Evolutionary conservation across 2,888 invertebrate species (phyloP).

Genomic region (Microlaimidae sp.): DNA sequence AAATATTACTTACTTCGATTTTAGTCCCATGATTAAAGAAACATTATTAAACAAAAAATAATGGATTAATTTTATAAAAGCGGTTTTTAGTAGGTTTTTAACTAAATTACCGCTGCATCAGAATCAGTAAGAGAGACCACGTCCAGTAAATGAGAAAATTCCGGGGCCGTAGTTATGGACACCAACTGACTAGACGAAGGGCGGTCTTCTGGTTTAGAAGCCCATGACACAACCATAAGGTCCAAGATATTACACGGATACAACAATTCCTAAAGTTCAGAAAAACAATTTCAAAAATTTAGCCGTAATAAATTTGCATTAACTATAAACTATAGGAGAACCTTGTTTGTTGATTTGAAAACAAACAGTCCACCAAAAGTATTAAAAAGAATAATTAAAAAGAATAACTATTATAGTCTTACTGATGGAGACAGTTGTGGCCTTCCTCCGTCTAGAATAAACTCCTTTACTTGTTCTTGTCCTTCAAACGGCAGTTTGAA

Average conservation of each 20-base stretch:
- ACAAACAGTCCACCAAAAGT: no score
- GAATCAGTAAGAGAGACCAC: constrained; percentile 50
- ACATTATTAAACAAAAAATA: no score
- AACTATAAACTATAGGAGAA: no score
- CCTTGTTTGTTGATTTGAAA: no score
- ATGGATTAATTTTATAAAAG: no score
- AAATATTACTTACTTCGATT: no score
- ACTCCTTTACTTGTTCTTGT: constrained; percentile 87
- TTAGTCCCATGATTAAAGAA: no score
- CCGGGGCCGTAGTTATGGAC: constrained; percentile 73
- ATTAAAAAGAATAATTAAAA: no score
- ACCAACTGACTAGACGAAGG: constrained; percentile 87
- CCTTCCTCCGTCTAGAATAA: constrained; percentile 79
- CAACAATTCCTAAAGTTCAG: constrained; percentile 33
- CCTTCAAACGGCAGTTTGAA: constrained; percentile 86
- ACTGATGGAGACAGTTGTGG: constrained; percentile 70
- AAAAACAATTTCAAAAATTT: no score
- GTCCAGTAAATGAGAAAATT: constrained; percentile 71
- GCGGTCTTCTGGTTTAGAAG: constrained; percentile 55
- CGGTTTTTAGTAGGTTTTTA: no score
- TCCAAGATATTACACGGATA: constrained; percentile 58
- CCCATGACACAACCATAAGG: constrained; percentile 89
- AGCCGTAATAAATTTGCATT: no score
- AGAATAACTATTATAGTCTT: no score
- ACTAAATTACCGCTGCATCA: constrained; percentile 17